phyloP scores from a whole-genome alignment of 2,113 vertebrate genomes.

The Glaucomys volans region DNA sequence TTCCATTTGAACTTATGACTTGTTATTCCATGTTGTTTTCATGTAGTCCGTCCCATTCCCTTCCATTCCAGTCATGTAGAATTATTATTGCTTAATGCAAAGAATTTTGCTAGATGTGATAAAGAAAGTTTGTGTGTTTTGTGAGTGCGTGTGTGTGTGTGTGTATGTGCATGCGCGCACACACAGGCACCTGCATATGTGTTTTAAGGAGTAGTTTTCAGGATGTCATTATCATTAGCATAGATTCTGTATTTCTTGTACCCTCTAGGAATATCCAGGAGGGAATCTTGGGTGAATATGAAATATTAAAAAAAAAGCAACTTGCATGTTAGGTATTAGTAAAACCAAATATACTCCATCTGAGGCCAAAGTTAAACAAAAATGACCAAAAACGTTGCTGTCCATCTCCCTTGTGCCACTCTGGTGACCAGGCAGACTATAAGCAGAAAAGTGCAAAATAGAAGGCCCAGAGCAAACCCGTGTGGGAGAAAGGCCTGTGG shows the following conservation, averaged over 20 bases:
- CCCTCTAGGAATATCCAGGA: neutral
- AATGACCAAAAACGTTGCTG: too few species aligned
- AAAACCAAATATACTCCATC: neutral
- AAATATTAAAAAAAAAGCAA: slow-evolving; percentile 25
- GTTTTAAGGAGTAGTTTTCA: slow-evolving; percentile 6
- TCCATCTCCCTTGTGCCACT: neutral
- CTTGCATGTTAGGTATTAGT: neutral
- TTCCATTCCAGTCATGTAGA: neutral
- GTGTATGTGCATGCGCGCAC: neutral
- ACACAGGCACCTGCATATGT: neutral
- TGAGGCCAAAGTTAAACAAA: neutral
- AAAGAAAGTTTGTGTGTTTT: neutral
- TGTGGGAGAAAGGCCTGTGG: neutral
- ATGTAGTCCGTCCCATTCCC: neutral
- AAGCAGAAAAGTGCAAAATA: neutral
- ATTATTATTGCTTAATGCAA: slow-evolving; percentile 6
- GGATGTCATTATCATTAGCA: neutral
- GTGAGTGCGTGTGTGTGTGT: neutral
- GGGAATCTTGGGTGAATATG: neutral
- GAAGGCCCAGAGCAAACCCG: neutral
- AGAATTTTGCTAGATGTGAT: neutral
- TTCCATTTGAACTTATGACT: slow-evolving; percentile 8
- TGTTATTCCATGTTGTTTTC: slow-evolving; percentile 27
- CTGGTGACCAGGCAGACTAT: neutral
- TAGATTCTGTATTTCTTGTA: neutral